Conservation (phyloP, 1,140 invertebrate genomes). For the Psilanteris sp. region DNA sequence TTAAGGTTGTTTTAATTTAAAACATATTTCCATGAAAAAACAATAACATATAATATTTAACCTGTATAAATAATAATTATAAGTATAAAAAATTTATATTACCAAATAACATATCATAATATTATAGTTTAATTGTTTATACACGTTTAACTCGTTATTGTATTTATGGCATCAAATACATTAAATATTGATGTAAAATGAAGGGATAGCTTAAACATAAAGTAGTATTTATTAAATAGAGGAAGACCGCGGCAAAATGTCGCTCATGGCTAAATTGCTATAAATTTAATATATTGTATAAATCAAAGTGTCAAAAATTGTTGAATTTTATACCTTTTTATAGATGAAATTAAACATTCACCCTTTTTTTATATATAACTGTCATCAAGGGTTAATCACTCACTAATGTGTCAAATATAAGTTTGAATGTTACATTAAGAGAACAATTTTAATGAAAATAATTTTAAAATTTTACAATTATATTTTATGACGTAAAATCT, state of each 20-base stretch:
- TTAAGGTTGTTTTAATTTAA: constrained; percentile 13
- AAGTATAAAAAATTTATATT: constrained; percentile 38
- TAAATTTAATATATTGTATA: not conserved
- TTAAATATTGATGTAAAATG: constrained; percentile 11
- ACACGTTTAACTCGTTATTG: constrained; percentile 29
- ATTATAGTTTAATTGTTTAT: constrained; percentile 41
- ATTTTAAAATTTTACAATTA: too few relatives aligned
- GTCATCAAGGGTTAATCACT: too few relatives aligned
- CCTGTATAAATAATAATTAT: constrained; percentile 36
- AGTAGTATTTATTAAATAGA: constrained; percentile 7
- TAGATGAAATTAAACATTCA: constrained; percentile 8
- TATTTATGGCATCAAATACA: constrained; percentile 38
- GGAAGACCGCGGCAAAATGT: constrained; percentile 20
- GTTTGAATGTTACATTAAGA: too few relatives aligned
- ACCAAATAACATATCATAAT: constrained; percentile 43
- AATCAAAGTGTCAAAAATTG: constrained; percentile 13
- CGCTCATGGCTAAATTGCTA: constrained; percentile 5
- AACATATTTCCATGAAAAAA: constrained; percentile 19
- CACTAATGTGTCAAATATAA: too few relatives aligned
- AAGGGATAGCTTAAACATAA: constrained; percentile 12
- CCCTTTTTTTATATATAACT: too few relatives aligned
- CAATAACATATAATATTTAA: constrained; percentile 16
- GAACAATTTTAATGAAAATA: too few relatives aligned
- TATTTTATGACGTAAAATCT: too few relatives aligned
- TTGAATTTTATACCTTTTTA: constrained; percentile 20